Evolutionary conservation across 2,888 invertebrate genomes (phyloP), one percentile per base, ranked within the genome.

Genomic region (Thera britannica): DNA sequence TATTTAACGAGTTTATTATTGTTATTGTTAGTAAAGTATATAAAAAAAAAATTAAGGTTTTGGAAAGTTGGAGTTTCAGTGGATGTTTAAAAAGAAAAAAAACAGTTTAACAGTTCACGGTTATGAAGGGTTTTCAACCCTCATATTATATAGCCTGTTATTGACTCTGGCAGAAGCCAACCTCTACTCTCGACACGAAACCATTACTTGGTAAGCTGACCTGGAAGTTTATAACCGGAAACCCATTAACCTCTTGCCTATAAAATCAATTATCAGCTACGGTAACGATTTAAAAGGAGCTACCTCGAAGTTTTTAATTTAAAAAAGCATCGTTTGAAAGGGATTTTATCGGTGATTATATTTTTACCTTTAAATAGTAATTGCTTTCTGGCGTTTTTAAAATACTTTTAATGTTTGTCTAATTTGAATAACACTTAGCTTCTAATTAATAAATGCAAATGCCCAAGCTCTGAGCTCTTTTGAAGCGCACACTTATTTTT

Each of bases 141-240:
- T 36, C 41, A 51, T 52, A 55, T 3, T 23, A 38, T 51, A 2
- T 36, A 9, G 44, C 44, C 52, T 46, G 12, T 35, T 36, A 44
- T 11, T 36, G 60, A 4, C 55, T 65, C 58, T 62, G 62, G 11
- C 52, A 9, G 44, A 55, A 48, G 56, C 62, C 58, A 34, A 51
- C n/a, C 23, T 59, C 58, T 12, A 62, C 65, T 62, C 55, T 58
- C 68, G 59, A 61, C 58, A 73, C 72, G 72, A 77, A 75, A 79
- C 77, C 75, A 77, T 78, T 77, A 77, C 68, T 67, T 65, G 65
- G 75, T 73, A 72, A 68, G 34, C 61, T 77, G 79, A 77, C 75
- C 77, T 73, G 79, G 77, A 78, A 77, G 68, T 77, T 77, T 75
- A 78, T 75, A 72, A 52, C 62, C 48, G 44, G 54, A 63, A 54